phyloP scores from a whole-genome alignment of 2,888 invertebrate genomes.

The Ophioninae sp. region DNA sequence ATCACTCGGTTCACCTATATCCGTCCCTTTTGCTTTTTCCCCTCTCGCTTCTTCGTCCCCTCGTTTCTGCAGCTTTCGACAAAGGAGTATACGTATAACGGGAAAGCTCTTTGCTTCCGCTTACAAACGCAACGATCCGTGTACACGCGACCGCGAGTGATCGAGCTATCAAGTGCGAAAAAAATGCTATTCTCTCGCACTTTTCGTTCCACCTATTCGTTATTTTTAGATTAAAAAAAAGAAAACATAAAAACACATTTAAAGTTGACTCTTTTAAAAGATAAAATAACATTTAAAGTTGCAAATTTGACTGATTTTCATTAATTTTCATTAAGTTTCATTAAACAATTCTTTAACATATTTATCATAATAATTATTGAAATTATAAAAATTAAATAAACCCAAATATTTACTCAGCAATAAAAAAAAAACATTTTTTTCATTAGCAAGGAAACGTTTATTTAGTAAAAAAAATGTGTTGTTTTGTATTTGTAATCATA shows the following conservation, averaged over 20 bases:
- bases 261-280: not conserved
- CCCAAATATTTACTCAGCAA: too few species aligned
- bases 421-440: too few species aligned
- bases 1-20: conserved; percentile 59
- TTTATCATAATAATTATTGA: too few species aligned
- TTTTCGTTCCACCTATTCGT: not conserved
- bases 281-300: not conserved
- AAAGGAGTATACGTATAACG: conserved; percentile 28
- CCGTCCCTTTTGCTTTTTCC: conserved; percentile 6
- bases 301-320: not conserved
- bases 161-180: conserved; percentile 64
- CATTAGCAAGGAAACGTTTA: too few species aligned
- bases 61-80: not conserved
- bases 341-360: too few species aligned
- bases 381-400: too few species aligned
- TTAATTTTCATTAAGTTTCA: too few species aligned
- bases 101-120: conserved; percentile 36
- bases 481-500: too few species aligned
- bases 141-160: conserved; percentile 44
- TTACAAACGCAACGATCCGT: conserved; percentile 47
- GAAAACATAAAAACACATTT: not conserved
- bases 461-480: too few species aligned
- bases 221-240: too few species aligned
- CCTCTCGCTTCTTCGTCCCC: not conserved
- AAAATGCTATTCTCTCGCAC: conserved; percentile 67